Conservation (phyloP, 2,888 invertebrate species). For the Polymixis lichenea region DNA sequence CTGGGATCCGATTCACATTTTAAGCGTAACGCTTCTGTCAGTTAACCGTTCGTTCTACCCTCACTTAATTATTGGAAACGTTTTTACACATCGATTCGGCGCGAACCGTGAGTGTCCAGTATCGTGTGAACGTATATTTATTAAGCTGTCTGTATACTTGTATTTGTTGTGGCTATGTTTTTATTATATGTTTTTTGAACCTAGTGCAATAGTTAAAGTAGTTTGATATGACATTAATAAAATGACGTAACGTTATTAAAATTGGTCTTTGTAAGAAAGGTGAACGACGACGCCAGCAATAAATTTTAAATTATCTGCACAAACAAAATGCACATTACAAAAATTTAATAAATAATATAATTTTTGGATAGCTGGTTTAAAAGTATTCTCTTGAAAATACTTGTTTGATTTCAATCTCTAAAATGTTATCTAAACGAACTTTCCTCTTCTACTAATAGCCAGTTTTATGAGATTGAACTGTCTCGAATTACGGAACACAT, state of each 20-base stretch:
- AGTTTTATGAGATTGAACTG: conserved; percentile 30
- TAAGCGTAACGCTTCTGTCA: conserved; percentile 64
- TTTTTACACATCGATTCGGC: conserved; percentile 55
- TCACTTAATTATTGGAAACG: conserved; percentile 65
- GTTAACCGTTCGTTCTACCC: conserved; percentile 54
- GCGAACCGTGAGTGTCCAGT: conserved; percentile 19
- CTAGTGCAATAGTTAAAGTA: background rate
- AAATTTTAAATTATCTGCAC: no score
- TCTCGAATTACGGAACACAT: conserved; percentile 24
- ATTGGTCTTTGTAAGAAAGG: background rate
- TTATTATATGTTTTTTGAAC: background rate
- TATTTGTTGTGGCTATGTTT: background rate
- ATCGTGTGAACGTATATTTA: conserved; percentile 24
- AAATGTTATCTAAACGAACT: background rate
- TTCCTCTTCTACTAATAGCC: conserved; percentile 3
- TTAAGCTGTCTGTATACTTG: conserved; percentile 4
- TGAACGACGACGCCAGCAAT: background rate
- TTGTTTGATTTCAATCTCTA: conserved; percentile 18
- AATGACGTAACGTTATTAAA: background rate
- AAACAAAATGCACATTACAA: no score
- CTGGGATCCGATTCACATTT: conserved; percentile 64
- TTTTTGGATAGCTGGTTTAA: no score
- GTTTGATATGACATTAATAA: background rate
- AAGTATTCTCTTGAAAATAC: background rate
- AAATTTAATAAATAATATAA: no score